These are phyloP conservation scores for Parauchenoglanis ngamensis DNA, from an alignment of 2,797 vertebrate species.

Conservation along the genomic window DNA sequence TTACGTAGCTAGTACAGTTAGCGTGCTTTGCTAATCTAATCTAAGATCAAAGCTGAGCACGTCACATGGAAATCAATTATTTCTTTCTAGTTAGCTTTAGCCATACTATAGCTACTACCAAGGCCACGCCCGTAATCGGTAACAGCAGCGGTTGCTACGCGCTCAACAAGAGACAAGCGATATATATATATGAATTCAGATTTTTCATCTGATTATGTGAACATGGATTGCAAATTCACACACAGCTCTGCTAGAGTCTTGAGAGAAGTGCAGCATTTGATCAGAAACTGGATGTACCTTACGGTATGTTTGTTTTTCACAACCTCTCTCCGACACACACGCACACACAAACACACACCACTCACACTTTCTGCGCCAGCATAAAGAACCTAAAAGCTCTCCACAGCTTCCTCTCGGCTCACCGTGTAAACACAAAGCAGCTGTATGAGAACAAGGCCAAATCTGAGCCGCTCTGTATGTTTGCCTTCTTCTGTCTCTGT, in stretches of 20 bases:
- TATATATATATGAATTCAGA: not conserved
- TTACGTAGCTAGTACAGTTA: not conserved
- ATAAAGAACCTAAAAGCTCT: constrained; percentile 1
- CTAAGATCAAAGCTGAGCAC: not conserved
- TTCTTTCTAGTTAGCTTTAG: not conserved
- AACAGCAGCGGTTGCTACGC: not conserved
- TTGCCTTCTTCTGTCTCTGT: not conserved
- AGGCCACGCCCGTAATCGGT: not conserved
- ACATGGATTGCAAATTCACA: not conserved
- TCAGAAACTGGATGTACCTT: not conserved
- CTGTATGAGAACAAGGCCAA: constrained; percentile 32
- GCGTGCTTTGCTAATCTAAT: not conserved
- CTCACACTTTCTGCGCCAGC: not conserved
- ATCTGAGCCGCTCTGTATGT: not conserved
- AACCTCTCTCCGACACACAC: not conserved
- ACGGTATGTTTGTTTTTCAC: constrained; percentile 9
- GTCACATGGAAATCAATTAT: not conserved
- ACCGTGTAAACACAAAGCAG: constrained; percentile 22
- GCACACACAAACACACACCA: not conserved
- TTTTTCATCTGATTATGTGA: not conserved
- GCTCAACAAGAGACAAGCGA: not conserved
- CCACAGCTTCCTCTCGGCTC: not conserved
- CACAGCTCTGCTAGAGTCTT: not conserved
- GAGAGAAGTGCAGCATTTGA: not conserved
- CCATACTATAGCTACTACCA: not conserved